Base-by-base conservation (phyloP, 2,888 invertebrate species). In the Cephus pygmeus region DNA sequence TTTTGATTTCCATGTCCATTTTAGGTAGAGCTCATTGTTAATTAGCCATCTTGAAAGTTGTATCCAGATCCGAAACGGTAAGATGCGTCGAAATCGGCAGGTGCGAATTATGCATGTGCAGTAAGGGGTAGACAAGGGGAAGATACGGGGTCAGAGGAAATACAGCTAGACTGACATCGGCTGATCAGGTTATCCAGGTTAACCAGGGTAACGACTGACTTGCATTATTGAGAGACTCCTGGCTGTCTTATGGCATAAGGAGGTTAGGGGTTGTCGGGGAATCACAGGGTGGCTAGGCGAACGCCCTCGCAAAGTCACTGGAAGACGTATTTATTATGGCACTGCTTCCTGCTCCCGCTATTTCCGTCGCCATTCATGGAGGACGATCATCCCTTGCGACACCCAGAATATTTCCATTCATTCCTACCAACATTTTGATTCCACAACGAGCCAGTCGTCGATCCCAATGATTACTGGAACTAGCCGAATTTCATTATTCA, bases 341-440 rank as follows among this genome's bases (percentile, higher is more conserved):
- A 85, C 85, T 87, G 84, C 84, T 89, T 88, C 87, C 87, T 88
- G 86, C 81, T 86, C 77, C 82, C 77, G 83, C 85, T 88, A 88
- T 88, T 88, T 86, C 83, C 82, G 85, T 76, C 81, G 86, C 83
- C 86, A 87, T 89, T 89, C 87, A 88, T 87, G 40, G 78, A 56
- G 34, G 34, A 68, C 79, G 76, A 79, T 81, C 78, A 79, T 81
- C 79, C 73, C 83, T 34, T 33, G 71, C 71, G 71, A 34, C 33
- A 71, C 33, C 71, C 71, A 11, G 83, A 83, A 85, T 85, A 83
- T 83, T 83, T 82, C 76, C 80, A 85, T 83, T 86, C 88, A 88
- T 88, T 88, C 86, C 56, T 23, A 23, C 9, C 23, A 56, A 23
- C 56, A 56, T 56, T 56, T 56, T 56, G 9, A 56, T 56, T 56